Evolutionary conservation across 2,888 invertebrate genomes (phyloP), one percentile per base, ranked within the genome.

Genomic region (Cataglyphis albicans): DNA sequence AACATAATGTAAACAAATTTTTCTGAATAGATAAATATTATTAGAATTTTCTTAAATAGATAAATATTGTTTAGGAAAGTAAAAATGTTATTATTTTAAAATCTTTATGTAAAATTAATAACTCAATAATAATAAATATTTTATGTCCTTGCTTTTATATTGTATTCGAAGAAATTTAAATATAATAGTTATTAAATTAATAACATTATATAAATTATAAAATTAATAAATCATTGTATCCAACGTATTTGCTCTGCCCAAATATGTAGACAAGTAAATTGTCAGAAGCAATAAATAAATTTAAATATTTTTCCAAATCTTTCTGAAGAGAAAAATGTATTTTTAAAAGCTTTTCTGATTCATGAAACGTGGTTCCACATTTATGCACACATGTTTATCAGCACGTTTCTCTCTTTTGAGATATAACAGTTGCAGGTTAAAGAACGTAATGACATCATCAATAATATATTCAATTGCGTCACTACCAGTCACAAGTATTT

Each of bases 401-500:
- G 29, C 48, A 73, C 21, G 48, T 74, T n/a, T 81, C 32, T 18
- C 38, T 61, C 48, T 61, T 21, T n/a, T 12, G 44, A 59, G 44
- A 63, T 48, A 25, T 63, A 25, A 63, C 38, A 61, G 48, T 38
- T 74, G 52, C 48, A 74, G 35, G 35, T 81, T 64, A 38, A 21
- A 74, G 15, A 72, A 38, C 35, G 44, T 21, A 48, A 4, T 81
- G 74, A 81, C 61, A 74, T 81, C 81, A 81, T 61, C 75, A 38
- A 21, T 63, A n/a, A 80, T 73, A 73, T 80, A 73, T 61, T 59
- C 74, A 44, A 74, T 74, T 81, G 15, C 74, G 75, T 81, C 81
- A 81, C 25, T 70, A 63, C 25, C 52, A 63, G 74, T 70, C 57
- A 44, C 44, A 21, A 70, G 70, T 55, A 67, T 68, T 18, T 70